Evolutionary conservation across 2,797 vertebrate genomes (phyloP), one percentile per base, ranked within the genome.

Genomic region (Carcharodon carcharias): DNA sequence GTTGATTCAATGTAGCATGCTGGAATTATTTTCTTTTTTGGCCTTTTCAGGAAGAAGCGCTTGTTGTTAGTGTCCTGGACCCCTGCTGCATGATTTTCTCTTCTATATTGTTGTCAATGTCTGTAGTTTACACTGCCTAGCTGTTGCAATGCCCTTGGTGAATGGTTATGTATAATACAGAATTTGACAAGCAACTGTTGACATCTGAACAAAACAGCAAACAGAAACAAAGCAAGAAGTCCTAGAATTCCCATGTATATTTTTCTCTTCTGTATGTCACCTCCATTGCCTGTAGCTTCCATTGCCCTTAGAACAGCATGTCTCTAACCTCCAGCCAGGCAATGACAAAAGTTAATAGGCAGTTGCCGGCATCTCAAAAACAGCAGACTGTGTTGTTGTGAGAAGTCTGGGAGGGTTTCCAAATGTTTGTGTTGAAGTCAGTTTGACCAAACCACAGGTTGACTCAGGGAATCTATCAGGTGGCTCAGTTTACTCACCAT

Each of bases 281-380:
- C n/a, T 91, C 14, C 88, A 91, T 18, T 58, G 89, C 54, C 35
- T 23, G 40, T 63, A 63, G 58, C 58, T 92, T 40, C 6, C 88
- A 14, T 54, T n/a, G 11, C 87, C 54, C 35, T n/a, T 1, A 8
- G 45, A 85, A 50, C 56, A n/a, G 58, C 89, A 92, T 92, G 89
- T 35, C 35, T 92, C 63, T 93, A 67, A 93, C 63, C 91, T 93
- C 61, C 61, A 93, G 61, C 91, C n/a, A 67, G 91, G n/a, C n/a
- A 93, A 67, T 67, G 61, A 93, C 61, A 65, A 9, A 93, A 61
- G 56, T 61, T 61, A 91, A 93, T 40, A 45, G 91, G n/a, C 61
- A 67, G n/a, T n/a, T 67, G 61, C 63, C 26, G 61, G n/a, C 61
- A 45, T 93, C 45, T 93, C 56, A 91, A 65, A 93, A 67, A 45